Evolutionary conservation across 2,113 vertebrate species (phyloP).

Genomic region (Actinemys pallida): DNA sequence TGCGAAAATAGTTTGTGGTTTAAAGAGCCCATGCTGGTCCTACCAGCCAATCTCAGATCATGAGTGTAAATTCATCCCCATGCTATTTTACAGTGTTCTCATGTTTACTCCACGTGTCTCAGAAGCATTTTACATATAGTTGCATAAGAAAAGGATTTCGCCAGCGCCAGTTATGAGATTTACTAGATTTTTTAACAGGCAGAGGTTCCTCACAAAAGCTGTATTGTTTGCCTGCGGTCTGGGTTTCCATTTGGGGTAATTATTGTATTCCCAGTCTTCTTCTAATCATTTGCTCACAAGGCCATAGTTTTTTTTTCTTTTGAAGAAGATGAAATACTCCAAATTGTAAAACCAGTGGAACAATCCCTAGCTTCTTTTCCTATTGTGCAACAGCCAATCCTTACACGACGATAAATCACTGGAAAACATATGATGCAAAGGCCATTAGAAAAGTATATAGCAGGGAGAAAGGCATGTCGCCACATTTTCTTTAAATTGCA

Average conservation of each 20-base stretch:
- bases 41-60: background rate
- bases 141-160: slow-evolving; percentile 67
- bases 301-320: slow-evolving; percentile 9
- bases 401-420: slow-evolving; percentile 15
- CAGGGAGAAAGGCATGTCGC: background rate
- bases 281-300: slow-evolving; percentile 71
- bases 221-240: slow-evolving; percentile 68
- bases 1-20: slow-evolving; percentile 66
- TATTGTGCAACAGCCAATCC: slow-evolving; percentile 31
- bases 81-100: slow-evolving; percentile 21
- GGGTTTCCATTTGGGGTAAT: slow-evolving; percentile 68
- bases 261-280: slow-evolving; percentile 71
- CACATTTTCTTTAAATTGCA: background rate
- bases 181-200: slow-evolving; percentile 65
- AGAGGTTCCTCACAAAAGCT: slow-evolving; percentile 52
- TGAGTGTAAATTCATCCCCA: slow-evolving; percentile 34
- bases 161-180: slow-evolving; percentile 67
- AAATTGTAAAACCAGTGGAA: slow-evolving; percentile 37
- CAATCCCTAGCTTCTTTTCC: background rate
- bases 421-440: slow-evolving; percentile 27
- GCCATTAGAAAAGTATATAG: background rate
- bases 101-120: slow-evolving; percentile 51
- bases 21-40: slow-evolving; percentile 35
- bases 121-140: slow-evolving; percentile 47
- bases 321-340: slow-evolving; percentile 52